Conservation (phyloP, 2,113 vertebrate genomes). For the Terrapene triunguis region DNA sequence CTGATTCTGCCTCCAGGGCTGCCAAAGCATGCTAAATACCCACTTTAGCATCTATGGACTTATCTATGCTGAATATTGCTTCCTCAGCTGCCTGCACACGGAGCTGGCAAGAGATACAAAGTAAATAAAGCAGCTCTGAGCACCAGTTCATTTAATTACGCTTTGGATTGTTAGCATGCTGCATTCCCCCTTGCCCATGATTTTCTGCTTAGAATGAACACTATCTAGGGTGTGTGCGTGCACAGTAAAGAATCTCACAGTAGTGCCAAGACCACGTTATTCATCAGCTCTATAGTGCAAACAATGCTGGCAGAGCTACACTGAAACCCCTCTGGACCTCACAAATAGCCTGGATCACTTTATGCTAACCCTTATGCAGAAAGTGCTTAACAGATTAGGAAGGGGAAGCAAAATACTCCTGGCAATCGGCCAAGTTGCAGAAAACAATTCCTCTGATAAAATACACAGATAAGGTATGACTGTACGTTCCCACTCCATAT, state of each 20-base stretch:
- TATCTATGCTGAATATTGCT: background rate
- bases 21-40: background rate
- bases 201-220: background rate
- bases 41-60: background rate
- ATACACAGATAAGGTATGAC: background rate
- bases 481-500: background rate
- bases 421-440: background rate
- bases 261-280: background rate
- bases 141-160: background rate
- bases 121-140: background rate
- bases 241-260: background rate
- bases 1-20: background rate
- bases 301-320: background rate
- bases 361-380: background rate
- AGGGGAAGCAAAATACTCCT: background rate
- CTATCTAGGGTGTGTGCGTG: background rate
- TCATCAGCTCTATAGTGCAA: background rate
- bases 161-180: background rate
- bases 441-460: background rate
- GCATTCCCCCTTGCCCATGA: background rate
- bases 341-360: background rate
- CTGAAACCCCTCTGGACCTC: background rate
- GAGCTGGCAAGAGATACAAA: background rate
- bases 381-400: background rate
- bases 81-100: background rate